phyloP scores from a whole-genome alignment of 1,140 invertebrate genomes.

The Goniozus legneri region DNA sequence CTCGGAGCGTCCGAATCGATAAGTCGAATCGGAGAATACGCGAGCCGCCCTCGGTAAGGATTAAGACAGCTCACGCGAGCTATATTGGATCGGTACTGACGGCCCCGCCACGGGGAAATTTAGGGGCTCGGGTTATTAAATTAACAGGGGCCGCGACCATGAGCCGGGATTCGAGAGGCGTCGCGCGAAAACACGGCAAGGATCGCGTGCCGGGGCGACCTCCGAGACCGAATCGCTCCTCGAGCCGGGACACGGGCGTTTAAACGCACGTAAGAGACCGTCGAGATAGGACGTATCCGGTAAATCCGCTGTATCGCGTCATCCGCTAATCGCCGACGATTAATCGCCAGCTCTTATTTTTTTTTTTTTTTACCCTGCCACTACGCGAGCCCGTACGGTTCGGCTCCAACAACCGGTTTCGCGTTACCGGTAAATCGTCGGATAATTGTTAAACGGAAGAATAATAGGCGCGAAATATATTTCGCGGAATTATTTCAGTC shows the following conservation, averaged over 20 bases:
- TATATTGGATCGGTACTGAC: conserved; percentile 5
- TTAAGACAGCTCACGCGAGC: conserved; percentile 30
- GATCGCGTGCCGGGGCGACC: conserved; percentile 9
- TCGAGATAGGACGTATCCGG: no score
- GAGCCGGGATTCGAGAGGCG: no score
- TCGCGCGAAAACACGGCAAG: neutral
- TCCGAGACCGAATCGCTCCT: conserved; percentile 16
- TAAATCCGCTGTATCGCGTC: conserved; percentile 11
- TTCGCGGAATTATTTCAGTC: no score
- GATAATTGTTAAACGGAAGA: no score
- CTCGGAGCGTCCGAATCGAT: no score
- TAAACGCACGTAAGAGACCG: conserved; percentile 15
- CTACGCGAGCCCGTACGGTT: no score
- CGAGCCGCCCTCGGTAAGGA: conserved; percentile 11
- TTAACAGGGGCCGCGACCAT: no score
- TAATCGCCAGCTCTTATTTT: conserved; percentile 19
- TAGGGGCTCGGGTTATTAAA: conserved; percentile 19
- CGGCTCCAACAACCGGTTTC: no score
- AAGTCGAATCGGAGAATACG: conserved; percentile 2
- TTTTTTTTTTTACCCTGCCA: no score
- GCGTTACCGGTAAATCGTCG: no score
- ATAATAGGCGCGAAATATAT: no score
- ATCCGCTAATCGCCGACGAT: neutral
- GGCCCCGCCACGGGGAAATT: neutral
- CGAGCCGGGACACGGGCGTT: conserved; percentile 5